Percentiles rank a stretch among this genome's conserved stretches.
Evolutionary conservation across 2,113 vertebrate genomes (phyloP).

Genomic region (Ceyx cyanopectus): DNA sequence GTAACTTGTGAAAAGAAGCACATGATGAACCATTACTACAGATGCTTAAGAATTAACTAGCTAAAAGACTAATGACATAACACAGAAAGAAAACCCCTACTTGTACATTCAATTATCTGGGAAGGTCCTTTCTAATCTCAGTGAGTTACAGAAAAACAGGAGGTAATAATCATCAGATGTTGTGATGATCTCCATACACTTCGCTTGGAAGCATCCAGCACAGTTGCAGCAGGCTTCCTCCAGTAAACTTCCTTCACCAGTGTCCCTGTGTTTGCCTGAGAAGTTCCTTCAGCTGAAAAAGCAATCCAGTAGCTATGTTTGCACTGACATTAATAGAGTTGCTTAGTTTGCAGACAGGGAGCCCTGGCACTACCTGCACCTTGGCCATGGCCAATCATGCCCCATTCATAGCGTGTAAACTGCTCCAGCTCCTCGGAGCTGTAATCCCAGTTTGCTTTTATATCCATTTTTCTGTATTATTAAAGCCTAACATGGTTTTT

Average conservation of each 20-base stretch:
- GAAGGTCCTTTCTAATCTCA: neutral
- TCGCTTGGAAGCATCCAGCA: neutral
- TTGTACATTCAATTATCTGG: neutral
- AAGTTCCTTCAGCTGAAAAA: slow-evolving; percentile 8
- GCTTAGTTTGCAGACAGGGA: neutral
- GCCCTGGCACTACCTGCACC: neutral
- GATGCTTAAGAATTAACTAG: neutral
- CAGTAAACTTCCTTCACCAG: neutral
- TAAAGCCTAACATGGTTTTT: neutral
- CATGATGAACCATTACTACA: neutral
- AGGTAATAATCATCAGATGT: neutral
- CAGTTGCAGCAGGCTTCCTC: neutral
- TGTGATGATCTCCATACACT: neutral
- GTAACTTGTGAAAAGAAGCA: neutral
- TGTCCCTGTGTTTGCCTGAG: neutral
- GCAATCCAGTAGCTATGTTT: neutral
- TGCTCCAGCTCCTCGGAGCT: accelerated
- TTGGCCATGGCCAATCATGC: neutral
- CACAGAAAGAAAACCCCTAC: neutral
- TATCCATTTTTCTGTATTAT: neutral
- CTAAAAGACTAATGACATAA: neutral
- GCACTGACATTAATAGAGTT: neutral
- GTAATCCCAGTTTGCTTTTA: neutral
- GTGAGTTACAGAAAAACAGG: neutral
- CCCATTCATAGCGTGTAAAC: accelerated